A percentile compares a stretch with the other conserved stretches of the same genome.
Conservation (phyloP, 2,888 invertebrate genomes). For the Pheosia tremula region DNA sequence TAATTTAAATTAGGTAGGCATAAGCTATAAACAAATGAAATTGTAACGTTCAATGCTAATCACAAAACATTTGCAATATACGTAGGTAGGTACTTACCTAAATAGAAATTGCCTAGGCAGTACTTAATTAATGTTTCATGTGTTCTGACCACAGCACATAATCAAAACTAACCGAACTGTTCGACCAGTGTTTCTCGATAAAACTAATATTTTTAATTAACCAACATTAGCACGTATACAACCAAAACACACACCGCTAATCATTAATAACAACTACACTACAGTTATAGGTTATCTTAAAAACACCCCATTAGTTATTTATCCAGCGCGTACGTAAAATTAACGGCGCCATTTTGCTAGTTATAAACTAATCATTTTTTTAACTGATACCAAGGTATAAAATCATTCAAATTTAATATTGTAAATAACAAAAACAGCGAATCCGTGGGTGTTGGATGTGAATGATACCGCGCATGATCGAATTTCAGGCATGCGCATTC, state of each 20-base stretch:
- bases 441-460: slow-evolving; percentile 36
- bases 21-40: too few relatives aligned
- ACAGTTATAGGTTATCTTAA: not conserved
- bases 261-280: not conserved
- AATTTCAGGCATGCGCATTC: slow-evolving; percentile 46
- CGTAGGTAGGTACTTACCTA: too few relatives aligned
- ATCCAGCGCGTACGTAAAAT: not conserved
- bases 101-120: too few relatives aligned
- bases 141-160: too few relatives aligned
- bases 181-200: too few relatives aligned
- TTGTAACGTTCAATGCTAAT: too few relatives aligned
- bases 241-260: not conserved
- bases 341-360: not conserved
- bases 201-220: not conserved
- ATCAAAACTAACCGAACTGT: too few relatives aligned
- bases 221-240: not conserved
- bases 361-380: not conserved
- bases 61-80: too few relatives aligned
- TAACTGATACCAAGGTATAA: not conserved
- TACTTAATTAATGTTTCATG: too few relatives aligned
- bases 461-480: slow-evolving; percentile 46
- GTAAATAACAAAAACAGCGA: slow-evolving; percentile 42
- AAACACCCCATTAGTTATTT: not conserved
- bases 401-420: too few relatives aligned
- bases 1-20: too few relatives aligned